Evolutionary conservation across 2,888 invertebrate species (phyloP), one percentile per base, ranked within the genome.

Genomic region (Dynastes tityus): DNA sequence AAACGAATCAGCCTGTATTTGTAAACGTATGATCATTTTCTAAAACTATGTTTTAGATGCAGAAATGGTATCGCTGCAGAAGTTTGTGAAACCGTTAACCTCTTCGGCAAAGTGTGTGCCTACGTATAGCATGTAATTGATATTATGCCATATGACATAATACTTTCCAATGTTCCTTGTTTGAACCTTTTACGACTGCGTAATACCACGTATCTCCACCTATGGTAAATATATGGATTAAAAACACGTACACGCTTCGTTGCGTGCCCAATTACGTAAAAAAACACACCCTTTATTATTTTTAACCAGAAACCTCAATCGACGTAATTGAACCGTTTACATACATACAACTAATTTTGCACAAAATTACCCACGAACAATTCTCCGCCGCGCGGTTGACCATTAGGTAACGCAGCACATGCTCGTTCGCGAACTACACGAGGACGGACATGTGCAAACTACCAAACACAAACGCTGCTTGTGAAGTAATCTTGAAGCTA

Each of bases 401-500:
- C 27, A 61, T 61, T 61, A 27, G 61, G 61, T 61, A 61, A 27
- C 29, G 27, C 61, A 27, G 22, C 22, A 61, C 61, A 27, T 27
- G 61, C 22, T 61, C 5, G 61, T 22, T 61, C 8, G 8, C 11
- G 11, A 16, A 16, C 53, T 53, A n/a, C 53, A n/a, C 53, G 53
- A 53, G 53, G 16, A 61, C 22, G 29, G 61, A 61, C 61, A 61
- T 22, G 27, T 61, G 61, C 29, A 22, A 22, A 61, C 6, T 61
- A 27, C 29, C 22, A 61, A 8, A 61, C 22, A 27, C 27, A 8
- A 61, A 5, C 29, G 9, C 13, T 22, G 27, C 22, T 8, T 22
- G 61, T 29, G 11, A 61, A 61, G 61, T 61, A 61, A 61, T 61
- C 61, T 61, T 61, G 29, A 1, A 61, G 61, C 61, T 61, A 61